These are phyloP conservation scores for Pipa parva DNA, from an alignment of 2,113 vertebrate genomes.

Conservation along the genomic window DNA sequence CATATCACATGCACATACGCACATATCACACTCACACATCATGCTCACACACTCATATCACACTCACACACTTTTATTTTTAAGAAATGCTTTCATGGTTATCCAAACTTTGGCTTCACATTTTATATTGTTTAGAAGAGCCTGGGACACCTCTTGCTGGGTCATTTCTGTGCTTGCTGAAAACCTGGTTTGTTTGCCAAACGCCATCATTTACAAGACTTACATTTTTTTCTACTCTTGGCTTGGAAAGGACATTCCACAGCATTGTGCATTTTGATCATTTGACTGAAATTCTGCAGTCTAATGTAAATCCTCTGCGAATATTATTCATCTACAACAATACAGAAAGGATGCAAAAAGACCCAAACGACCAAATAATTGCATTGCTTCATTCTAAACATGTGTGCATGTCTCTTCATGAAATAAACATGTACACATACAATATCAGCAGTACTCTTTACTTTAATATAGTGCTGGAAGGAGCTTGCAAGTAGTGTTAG, in stretches of 20 bases:
- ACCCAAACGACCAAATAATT: background rate
- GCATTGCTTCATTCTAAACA: background rate
- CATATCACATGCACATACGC: no score
- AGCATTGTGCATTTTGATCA: background rate
- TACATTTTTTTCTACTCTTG: background rate
- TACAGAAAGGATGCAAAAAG: background rate
- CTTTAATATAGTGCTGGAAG: no score
- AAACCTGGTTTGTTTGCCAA: background rate
- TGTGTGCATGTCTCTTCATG: no score
- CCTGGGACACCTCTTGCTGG: background rate
- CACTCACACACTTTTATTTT: no score
- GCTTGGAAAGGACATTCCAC: background rate
- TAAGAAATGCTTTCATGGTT: no score
- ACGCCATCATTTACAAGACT: background rate
- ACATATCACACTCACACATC: no score
- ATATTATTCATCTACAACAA: background rate
- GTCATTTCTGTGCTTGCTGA: background rate
- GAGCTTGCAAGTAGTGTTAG: no score
- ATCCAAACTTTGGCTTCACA: background rate
- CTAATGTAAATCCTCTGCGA: background rate
- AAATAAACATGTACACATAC: no score
- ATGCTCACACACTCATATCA: no score
- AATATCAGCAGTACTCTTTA: no score
- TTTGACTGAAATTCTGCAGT: background rate
- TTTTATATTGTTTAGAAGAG: background rate